Percentiles rank a stretch among this genome's conserved stretches.
These are phyloP conservation scores for Parasteatoda tepidariorum DNA, from an alignment of 1,140 invertebrate species.

Conservation along the genomic window DNA sequence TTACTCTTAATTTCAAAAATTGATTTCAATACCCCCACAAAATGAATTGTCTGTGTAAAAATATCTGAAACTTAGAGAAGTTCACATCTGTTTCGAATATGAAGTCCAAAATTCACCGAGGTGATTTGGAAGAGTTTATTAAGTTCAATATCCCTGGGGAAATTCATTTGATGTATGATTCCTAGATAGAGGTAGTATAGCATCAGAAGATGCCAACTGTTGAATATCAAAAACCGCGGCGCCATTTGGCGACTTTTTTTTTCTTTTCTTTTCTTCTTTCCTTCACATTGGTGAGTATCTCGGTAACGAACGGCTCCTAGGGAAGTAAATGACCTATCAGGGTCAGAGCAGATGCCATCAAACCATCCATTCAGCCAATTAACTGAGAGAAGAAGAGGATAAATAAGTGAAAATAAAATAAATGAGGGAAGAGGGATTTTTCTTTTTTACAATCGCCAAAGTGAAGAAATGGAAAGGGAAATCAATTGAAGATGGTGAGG, in stretches of 20 bases:
- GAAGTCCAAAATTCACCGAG: no score
- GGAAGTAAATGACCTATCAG: slow-evolving; percentile 33
- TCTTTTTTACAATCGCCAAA: slow-evolving; percentile 25
- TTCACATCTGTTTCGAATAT: no score
- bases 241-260: not conserved
- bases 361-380: slow-evolving; percentile 40
- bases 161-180: no score
- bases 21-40: no score
- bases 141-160: not conserved
- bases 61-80: no score
- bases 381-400: slow-evolving; percentile 21
- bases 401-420: slow-evolving; percentile 46
- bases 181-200: slow-evolving; percentile 4
- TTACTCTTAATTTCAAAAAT: no score
- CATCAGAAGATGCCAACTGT: slow-evolving; percentile 23
- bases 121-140: slow-evolving; percentile 9
- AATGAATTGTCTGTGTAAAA: no score
- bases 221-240: slow-evolving; percentile 39
- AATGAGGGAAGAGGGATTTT: slow-evolving; percentile 29
- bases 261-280: no score
- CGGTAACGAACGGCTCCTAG: slow-evolving; percentile 13
- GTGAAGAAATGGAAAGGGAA: not conserved
- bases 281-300: no score
- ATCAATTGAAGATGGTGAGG: slow-evolving; percentile 46
- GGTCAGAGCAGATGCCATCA: slow-evolving; percentile 41